phyloP scores from a whole-genome alignment of 1,140 invertebrate species.

The Drosophila busckii region DNA sequence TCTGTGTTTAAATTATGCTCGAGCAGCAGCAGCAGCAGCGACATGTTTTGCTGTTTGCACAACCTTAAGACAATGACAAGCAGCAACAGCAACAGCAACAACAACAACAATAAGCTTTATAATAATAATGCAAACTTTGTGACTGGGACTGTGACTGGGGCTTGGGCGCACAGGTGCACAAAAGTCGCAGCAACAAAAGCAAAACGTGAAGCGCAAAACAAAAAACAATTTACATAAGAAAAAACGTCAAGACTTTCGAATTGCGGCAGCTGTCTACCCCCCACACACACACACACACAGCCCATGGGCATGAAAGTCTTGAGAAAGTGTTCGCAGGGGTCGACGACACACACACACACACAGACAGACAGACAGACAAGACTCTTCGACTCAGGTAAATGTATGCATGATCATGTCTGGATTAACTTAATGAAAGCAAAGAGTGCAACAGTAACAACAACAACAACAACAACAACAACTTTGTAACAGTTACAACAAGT shows the following conservation, averaged over 20 bases:
- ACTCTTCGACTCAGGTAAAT: slow-evolving; percentile 33
- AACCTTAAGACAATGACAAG: slow-evolving; percentile 33
- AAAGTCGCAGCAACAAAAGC: slow-evolving; percentile 39
- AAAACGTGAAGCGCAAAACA: slow-evolving; percentile 32
- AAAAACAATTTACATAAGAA: slow-evolving; percentile 68
- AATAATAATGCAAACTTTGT: slow-evolving; percentile 29
- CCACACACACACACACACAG: background rate
- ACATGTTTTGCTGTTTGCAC: slow-evolving; percentile 35
- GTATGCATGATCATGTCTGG: slow-evolving; percentile 77
- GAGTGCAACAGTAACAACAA: slow-evolving; percentile 19
- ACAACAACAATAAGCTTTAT: too few species aligned
- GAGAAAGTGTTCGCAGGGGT: slow-evolving; percentile 30
- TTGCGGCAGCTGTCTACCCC: slow-evolving; percentile 1
- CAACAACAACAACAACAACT: slow-evolving; percentile 9
- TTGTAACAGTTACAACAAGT: slow-evolving; percentile 1
- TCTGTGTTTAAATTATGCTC: slow-evolving; percentile 30
- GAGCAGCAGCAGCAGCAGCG: too few species aligned
- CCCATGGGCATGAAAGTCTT: slow-evolving; percentile 36
- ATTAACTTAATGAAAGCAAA: slow-evolving; percentile 73
- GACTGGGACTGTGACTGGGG: too few species aligned
- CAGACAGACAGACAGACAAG: background rate
- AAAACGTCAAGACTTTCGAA: slow-evolving; percentile 50
- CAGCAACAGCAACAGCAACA: background rate
- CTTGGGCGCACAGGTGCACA: slow-evolving; percentile 57
- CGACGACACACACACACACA: too few species aligned